Evolutionary conservation across 2,797 vertebrate species (phyloP).

Genomic region (Hydrophis major): DNA sequence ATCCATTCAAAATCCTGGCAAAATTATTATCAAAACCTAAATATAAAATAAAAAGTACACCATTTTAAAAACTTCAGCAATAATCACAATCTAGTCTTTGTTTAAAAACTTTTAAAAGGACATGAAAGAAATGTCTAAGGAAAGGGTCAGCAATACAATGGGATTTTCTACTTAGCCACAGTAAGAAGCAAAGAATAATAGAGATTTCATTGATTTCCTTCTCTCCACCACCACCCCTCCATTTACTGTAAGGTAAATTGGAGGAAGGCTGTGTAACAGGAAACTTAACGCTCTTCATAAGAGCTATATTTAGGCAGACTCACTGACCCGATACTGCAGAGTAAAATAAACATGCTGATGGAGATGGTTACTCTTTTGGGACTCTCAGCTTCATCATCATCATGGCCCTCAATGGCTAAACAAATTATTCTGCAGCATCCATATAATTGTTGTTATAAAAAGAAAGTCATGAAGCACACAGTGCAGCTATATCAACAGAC

Average conservation of each 20-base stretch:
- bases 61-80: not conserved
- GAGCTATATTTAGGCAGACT: constrained; percentile 74
- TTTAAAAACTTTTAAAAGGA: not conserved
- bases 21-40: constrained; percentile 39
- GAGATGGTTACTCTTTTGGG: constrained; percentile 63
- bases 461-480: constrained; percentile 22
- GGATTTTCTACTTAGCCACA: constrained; percentile 56
- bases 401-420: constrained; percentile 54
- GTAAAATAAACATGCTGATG: constrained; percentile 71
- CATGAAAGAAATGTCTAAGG: fast-evolving
- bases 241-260: constrained; percentile 68
- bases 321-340: constrained; percentile 72
- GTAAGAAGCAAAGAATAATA: constrained; percentile 30
- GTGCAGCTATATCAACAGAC: not conserved
- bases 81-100: not conserved
- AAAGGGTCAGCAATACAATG: constrained; percentile 4
- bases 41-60: constrained; percentile 26
- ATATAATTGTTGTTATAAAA: constrained; percentile 56
- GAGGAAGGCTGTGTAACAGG: constrained; percentile 70
- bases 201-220: constrained; percentile 63
- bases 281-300: constrained; percentile 70
- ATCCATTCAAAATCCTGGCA: constrained; percentile 38
- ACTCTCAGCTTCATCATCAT: constrained; percentile 51
- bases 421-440: constrained; percentile 56
- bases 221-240: constrained; percentile 18